A percentile compares a stretch with the other conserved stretches of the same genome.
These are phyloP conservation scores for Mesopsocus fuscifrons DNA, from an alignment of 2,888 invertebrate species.

Conservation along the genomic window DNA sequence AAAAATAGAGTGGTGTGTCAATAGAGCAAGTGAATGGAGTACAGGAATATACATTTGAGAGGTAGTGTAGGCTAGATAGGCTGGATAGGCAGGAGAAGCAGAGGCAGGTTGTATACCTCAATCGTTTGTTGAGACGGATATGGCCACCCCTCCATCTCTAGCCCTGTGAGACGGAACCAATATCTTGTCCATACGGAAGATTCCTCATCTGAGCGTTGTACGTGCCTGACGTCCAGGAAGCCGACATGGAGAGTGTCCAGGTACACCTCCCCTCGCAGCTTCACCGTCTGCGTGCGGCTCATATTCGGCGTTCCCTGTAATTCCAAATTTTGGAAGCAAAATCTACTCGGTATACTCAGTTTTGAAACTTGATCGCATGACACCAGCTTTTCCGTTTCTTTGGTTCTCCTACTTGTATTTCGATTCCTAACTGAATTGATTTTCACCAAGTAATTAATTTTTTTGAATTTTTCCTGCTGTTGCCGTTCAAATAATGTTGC, in stretches of 20 bases:
- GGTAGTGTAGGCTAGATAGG: too few relatives aligned
- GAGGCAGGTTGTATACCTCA: too few relatives aligned
- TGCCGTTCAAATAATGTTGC: too few relatives aligned
- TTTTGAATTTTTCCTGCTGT: too few relatives aligned
- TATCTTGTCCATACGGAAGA: neutral
- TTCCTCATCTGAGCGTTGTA: neutral
- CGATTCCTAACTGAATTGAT: too few relatives aligned
- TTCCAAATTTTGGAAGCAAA: neutral
- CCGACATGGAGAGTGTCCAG: neutral
- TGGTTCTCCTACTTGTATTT: too few relatives aligned
- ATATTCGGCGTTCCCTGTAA: neutral
- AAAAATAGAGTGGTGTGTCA: too few relatives aligned
- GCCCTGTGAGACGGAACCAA: neutral
- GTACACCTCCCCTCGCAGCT: neutral
- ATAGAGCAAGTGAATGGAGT: too few relatives aligned
- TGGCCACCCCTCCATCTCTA: neutral
- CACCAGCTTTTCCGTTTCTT: too few relatives aligned
- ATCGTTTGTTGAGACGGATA: neutral
- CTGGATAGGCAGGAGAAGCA: too few relatives aligned
- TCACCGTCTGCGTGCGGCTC: neutral
- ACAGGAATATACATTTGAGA: too few relatives aligned
- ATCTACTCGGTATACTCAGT: neutral
- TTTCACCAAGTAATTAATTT: too few relatives aligned
- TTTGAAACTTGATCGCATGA: neutral
- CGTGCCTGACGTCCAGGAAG: neutral